phyloP scores from a whole-genome alignment of 2,888 invertebrate species.

The Macrosoma leucophasiata region DNA sequence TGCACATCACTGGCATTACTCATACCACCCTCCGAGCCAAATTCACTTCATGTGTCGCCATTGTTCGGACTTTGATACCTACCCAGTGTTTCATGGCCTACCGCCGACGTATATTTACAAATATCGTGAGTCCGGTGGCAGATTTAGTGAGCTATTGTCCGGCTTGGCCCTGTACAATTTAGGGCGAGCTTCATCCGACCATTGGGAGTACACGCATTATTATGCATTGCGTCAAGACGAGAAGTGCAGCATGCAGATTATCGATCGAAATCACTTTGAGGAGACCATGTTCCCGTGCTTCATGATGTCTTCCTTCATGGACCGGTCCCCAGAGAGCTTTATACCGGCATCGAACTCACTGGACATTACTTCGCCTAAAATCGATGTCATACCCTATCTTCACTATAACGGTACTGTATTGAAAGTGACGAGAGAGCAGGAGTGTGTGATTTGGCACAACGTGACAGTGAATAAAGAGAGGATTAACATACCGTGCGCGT shows the following conservation, averaged over 20 bases:
- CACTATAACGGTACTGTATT: conserved; percentile 37
- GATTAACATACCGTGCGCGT: conserved; percentile 47
- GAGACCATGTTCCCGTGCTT: conserved; percentile 57
- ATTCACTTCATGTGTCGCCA: conserved; percentile 51
- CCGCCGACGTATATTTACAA: conserved; percentile 60
- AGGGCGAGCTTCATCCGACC: conserved; percentile 43
- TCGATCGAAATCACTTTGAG: conserved; percentile 46
- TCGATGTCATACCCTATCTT: conserved; percentile 45
- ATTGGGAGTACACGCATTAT: conserved; percentile 38
- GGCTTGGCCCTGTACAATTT: conserved; percentile 63
- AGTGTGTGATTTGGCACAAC: conserved; percentile 62
- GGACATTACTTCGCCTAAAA: conserved; percentile 48
- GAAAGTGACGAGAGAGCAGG: conserved; percentile 44
- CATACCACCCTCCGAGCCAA: conserved; percentile 57
- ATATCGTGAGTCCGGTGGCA: conserved; percentile 49
- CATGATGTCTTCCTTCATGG: conserved; percentile 58
- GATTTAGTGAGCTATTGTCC: conserved; percentile 50
- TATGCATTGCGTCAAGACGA: conserved; percentile 43
- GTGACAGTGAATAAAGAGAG: conserved; percentile 41
- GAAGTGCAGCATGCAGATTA: conserved; percentile 55
- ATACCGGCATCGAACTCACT: conserved; percentile 34
- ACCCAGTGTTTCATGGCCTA: conserved; percentile 57
- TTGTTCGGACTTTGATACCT: conserved; percentile 43
- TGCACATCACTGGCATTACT: conserved; percentile 49
- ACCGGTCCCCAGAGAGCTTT: conserved; percentile 32